Base-by-base conservation (phyloP, 2,888 invertebrate genomes). In the Macaria liturata region DNA sequence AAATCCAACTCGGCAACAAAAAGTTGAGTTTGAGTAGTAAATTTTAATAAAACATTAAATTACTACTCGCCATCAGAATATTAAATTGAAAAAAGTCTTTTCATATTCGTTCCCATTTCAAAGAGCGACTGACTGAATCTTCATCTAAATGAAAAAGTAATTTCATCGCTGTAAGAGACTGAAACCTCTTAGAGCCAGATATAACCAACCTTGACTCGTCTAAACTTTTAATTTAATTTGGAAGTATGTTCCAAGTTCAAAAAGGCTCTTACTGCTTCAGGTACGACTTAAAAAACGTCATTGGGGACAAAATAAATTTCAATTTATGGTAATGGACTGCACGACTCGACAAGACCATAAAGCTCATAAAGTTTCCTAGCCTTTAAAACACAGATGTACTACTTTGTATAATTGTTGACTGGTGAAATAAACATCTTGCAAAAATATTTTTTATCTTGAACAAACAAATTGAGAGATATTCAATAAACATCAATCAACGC, bases 261-360 rank as follows among this genome's bases (percentile, higher is more conserved):
- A 51, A 40, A 51, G 45, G 45, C 54, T 54, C 59, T 59, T 52
- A 52, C 37, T 9, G 32, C 39, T 43, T 46, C 55, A 64, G 66
- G 62, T 64, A 62, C 51, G 49, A 43, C 55, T 54, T 61, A 56
- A 47, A 62, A 59, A 66, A 61, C 57, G 57, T 59, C 53, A 63
- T 56, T 57, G 37, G 64, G 56, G 56, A 65, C 56, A 46, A 59
- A 59, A 64, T 69, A 65, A 65, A 66, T 67, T 63, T 53, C 58
- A 67, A 67, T 67, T 67, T 62, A 64, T 65, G 62, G 46, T 64
- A 68, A 69, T 63, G 63, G 59, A 62, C 53, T 49, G 49, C 46
- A 48, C 54, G 32, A 50, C 51, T 59, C 49, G 48, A 62, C 59
- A 58, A 31, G 56, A 46, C 57, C 56, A 54, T 56, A 63, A 60